Conservation (phyloP, 2,797 vertebrate species). For the Xerus rutilus region DNA sequence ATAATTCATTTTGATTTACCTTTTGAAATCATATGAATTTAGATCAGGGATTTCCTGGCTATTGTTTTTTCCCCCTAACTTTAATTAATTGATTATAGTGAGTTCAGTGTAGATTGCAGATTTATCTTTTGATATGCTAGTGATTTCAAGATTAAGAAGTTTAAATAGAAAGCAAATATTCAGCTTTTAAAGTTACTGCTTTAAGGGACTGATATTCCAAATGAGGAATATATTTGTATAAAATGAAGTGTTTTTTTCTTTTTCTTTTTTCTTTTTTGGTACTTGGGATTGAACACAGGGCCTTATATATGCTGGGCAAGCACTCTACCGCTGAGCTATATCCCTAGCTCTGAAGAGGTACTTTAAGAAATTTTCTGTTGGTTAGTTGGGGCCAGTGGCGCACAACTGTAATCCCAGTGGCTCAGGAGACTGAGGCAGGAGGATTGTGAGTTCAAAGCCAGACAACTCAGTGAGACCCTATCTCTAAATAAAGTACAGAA, state of each 20-base stretch:
- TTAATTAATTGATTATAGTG: conserved; percentile 31
- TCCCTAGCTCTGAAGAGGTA: not conserved
- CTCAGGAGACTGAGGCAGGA: too few species aligned
- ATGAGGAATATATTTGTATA: conserved; percentile 28
- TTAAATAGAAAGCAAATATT: conserved; percentile 37
- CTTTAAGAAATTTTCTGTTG: not conserved
- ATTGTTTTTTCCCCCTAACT: not conserved
- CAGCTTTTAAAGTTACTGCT: conserved; percentile 48
- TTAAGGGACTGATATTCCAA: conserved; percentile 6
- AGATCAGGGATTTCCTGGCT: conserved; percentile 40
- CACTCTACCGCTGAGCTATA: too few species aligned
- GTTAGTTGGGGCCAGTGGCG: too few species aligned
- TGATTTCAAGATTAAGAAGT: conserved; percentile 44
- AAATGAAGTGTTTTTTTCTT: not conserved
- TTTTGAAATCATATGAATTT: conserved; percentile 2
- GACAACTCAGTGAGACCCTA: too few species aligned
- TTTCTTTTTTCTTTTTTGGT: too few species aligned
- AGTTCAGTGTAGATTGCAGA: not conserved
- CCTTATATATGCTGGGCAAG: too few species aligned
- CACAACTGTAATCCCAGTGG: too few species aligned
- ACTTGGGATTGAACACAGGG: too few species aligned
- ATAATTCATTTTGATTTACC: conserved; percentile 13
- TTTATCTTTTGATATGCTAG: conserved; percentile 50
- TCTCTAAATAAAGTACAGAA: too few species aligned
- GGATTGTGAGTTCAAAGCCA: too few species aligned